phyloP scores from a whole-genome alignment of 92 coral and sea anemone species.

The Siderastrea radians region DNA sequence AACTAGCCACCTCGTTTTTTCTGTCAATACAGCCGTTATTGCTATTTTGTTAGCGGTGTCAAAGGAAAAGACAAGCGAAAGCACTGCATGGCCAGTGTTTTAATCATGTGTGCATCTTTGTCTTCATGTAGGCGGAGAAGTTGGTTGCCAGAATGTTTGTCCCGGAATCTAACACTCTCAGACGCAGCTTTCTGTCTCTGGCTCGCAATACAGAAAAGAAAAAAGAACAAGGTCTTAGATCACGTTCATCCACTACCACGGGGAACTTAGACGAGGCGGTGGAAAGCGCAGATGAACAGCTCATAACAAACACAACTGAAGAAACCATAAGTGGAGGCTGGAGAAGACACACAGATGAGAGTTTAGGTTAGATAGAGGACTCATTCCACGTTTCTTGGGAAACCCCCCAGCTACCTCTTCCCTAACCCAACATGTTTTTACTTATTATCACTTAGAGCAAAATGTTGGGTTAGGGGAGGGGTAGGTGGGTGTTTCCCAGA shows the following conservation, averaged over 20 bases:
- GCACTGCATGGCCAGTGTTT: neutral
- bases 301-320: slow-evolving; percentile 63
- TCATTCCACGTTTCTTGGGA: too few relatives aligned
- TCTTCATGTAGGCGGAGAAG: slow-evolving; percentile 84
- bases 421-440: too few relatives aligned
- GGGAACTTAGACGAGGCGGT: slow-evolving; percentile 86
- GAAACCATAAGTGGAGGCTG: slow-evolving; percentile 90
- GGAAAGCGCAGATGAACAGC: slow-evolving; percentile 94
- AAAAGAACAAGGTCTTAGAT: slow-evolving; percentile 49
- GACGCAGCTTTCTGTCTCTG: slow-evolving; percentile 93
- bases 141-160: slow-evolving; percentile 90
- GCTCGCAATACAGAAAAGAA: slow-evolving; percentile 78
- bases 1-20: too few relatives aligned
- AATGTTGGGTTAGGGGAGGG: too few relatives aligned
- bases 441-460: too few relatives aligned
- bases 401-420: too few relatives aligned
- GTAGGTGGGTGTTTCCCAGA: too few relatives aligned
- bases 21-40: too few relatives aligned
- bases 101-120: neutral
- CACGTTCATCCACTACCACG: slow-evolving; percentile 86
- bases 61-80: too few relatives aligned
- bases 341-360: slow-evolving; percentile 90
- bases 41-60: neutral
- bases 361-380: slow-evolving; percentile 18
- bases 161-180: slow-evolving; percentile 95